Evolutionary conservation across 1,140 invertebrate genomes (phyloP).

Genomic region (Drosophila paulistorum): DNA sequence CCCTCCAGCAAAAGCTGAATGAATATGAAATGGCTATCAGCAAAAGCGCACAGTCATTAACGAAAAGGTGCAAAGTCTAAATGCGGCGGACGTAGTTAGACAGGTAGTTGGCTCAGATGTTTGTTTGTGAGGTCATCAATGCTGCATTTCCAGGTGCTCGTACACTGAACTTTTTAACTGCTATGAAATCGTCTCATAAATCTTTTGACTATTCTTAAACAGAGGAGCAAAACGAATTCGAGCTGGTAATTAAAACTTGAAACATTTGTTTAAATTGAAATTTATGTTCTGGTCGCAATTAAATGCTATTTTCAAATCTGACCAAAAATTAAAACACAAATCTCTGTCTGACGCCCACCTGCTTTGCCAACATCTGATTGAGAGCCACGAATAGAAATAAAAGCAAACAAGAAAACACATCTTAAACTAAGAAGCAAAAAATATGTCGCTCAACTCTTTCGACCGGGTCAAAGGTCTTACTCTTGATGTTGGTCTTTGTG

Average conservation of each 20-base stretch:
- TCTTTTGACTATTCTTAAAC: conserved; percentile 26
- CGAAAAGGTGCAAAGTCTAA: conserved; percentile 47
- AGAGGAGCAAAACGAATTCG: conserved; percentile 25
- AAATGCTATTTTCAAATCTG: conserved; percentile 51
- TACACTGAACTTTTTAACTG: conserved; percentile 17
- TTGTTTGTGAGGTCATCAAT: not conserved
- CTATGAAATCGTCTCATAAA: conserved; percentile 55
- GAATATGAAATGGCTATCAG: conserved; percentile 26
- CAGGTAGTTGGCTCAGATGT: conserved; percentile 2
- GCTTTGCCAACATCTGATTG: conserved; percentile 3
- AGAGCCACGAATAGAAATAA: not conserved
- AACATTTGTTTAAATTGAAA: conserved; percentile 51
- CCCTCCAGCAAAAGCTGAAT: conserved; percentile 19
- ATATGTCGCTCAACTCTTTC: conserved; percentile 39
- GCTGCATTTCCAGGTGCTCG: conserved; percentile 2
- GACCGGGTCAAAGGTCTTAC: conserved; percentile 49
- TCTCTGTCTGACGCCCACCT: conserved; percentile 25
- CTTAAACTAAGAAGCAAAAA: not conserved
- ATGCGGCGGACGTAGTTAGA: conserved; percentile 22
- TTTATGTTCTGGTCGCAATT: conserved; percentile 51
- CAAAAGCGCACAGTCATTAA: conserved; percentile 37
- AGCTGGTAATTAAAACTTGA: conserved; percentile 24
- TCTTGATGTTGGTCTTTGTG: conserved; percentile 38
- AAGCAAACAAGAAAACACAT: not conserved
- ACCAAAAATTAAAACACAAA: conserved; percentile 28